Base-by-base conservation (phyloP, 2,888 invertebrate genomes). In the Standfussiana lucernea region DNA sequence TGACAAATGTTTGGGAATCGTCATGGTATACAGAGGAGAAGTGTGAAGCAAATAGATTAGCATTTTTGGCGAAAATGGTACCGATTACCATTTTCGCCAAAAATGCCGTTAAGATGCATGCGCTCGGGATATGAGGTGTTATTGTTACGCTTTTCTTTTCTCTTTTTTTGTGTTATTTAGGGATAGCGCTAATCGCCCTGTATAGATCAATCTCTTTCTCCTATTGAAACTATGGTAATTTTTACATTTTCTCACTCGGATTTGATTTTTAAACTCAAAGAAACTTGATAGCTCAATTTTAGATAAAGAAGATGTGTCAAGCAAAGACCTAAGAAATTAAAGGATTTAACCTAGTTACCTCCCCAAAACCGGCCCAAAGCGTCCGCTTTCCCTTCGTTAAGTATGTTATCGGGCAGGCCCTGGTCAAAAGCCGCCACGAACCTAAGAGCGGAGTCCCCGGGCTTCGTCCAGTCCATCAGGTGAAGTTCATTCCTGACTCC, bases 341-440 rank as follows among this genome's bases (percentile, higher is more conserved):
- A 35, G 35, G 10, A 35, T 21, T 28, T 47, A 1, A 0, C 4
- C 32, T 72, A 32, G 21, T 42, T 83, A 88, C 88, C 88, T 83
- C 87, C 89, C 88, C 88, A 98, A 37, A 98, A 92, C 68, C 97
- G 92, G 32, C 97, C 97, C 21, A 89, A 87, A 0, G 95, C 88
- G 61, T 88, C 88, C 5, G 64, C 97, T 91, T 97, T 98, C 21
- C 97, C 98, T 90, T 98, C 97, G 85, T 98, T 98, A 82, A 97
- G 94, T 67, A 97, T 73, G 50, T 92, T 91, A 50, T 87, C 89
- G 0, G 91, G 90, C 24, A 77, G 77, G 1, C 88, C 89, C 37
- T 72, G 71, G 68, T 91, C 92, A 21, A 92, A 72, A 0, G 77
- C 79, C 0, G 89, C 85, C 11, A 92, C 37, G 18, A 87, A 86